Conservation (phyloP, 1,140 invertebrate genomes). For the Phenacoccus solenopsis region DNA sequence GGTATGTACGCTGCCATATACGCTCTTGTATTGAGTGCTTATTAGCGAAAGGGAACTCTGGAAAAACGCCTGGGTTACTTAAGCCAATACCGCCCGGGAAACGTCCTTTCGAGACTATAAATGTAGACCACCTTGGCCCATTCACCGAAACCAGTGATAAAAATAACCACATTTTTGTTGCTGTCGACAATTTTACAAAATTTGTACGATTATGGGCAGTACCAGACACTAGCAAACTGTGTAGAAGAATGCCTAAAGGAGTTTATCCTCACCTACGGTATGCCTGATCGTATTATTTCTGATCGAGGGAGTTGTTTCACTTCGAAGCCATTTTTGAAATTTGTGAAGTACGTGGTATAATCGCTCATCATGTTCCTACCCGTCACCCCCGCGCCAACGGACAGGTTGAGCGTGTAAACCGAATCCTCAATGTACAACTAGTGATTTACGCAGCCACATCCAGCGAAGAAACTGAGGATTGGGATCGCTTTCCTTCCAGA, state of each 20-base stretch:
- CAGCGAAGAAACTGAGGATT: neutral
- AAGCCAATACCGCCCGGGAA: neutral
- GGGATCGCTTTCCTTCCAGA: neutral
- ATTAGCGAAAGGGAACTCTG: neutral
- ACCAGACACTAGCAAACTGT: neutral
- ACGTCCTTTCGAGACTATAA: neutral
- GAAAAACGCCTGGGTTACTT: neutral
- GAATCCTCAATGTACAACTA: neutral
- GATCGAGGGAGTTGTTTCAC: slow-evolving; percentile 12
- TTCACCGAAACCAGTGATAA: neutral
- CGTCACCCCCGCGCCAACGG: slow-evolving; percentile 15
- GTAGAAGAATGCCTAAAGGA: neutral
- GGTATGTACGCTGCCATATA: neutral
- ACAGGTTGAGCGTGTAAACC: neutral
- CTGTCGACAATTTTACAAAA: slow-evolving; percentile 6
- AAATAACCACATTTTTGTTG: neutral
- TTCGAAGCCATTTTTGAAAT: neutral
- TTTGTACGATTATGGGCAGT: neutral
- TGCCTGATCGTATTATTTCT: neutral
- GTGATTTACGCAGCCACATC: neutral
- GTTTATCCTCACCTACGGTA: neutral
- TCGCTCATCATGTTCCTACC: neutral
- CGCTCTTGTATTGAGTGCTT: neutral
- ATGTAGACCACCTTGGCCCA: slow-evolving; percentile 2
- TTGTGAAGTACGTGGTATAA: neutral